phyloP scores from a whole-genome alignment of 2,888 invertebrate genomes.

The Eueremaeus valkanovi region DNA sequence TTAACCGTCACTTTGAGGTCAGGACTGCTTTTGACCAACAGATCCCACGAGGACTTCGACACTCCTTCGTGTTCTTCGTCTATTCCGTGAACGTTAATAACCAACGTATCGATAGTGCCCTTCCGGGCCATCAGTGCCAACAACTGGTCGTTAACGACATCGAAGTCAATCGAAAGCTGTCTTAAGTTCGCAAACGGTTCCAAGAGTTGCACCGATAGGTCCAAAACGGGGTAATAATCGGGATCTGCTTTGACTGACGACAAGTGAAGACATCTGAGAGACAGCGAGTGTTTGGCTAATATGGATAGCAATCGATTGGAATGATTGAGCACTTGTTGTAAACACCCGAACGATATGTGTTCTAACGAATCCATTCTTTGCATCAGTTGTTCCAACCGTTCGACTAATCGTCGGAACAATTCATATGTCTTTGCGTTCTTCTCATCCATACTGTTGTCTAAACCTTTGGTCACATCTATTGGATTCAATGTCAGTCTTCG shows the following conservation, averaged over 20 bases:
- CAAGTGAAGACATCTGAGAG: conserved; percentile 62
- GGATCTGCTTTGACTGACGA: conserved; percentile 71
- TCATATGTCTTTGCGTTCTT: conserved; percentile 11
- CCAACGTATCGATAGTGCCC: conserved; percentile 54
- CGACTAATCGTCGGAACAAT: background rate
- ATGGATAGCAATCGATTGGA: conserved; percentile 54
- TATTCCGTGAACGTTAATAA: conserved; percentile 67
- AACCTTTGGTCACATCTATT: conserved; percentile 4
- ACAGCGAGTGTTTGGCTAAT: conserved; percentile 57
- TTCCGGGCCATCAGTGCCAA: conserved; percentile 49
- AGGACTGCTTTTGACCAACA: conserved; percentile 58
- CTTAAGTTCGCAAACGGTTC: conserved; percentile 60
- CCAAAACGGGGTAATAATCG: conserved; percentile 61
- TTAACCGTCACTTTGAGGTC: conserved; percentile 61
- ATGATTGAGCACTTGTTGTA: conserved; percentile 57
- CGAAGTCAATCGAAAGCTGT: conserved; percentile 58
- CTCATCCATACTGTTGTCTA: background rate
- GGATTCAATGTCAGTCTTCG: conserved; percentile 26
- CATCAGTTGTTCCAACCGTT: conserved; percentile 52
- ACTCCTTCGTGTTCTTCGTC: conserved; percentile 63
- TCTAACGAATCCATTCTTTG: conserved; percentile 55
- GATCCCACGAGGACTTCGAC: conserved; percentile 62
- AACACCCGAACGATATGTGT: conserved; percentile 58
- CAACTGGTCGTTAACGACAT: conserved; percentile 51
- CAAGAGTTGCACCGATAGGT: conserved; percentile 60